Percentiles rank a stretch among this genome's conserved stretches.
phyloP scores from a whole-genome alignment of 2,113 vertebrate genomes.

The Spermophilus dauricus region DNA sequence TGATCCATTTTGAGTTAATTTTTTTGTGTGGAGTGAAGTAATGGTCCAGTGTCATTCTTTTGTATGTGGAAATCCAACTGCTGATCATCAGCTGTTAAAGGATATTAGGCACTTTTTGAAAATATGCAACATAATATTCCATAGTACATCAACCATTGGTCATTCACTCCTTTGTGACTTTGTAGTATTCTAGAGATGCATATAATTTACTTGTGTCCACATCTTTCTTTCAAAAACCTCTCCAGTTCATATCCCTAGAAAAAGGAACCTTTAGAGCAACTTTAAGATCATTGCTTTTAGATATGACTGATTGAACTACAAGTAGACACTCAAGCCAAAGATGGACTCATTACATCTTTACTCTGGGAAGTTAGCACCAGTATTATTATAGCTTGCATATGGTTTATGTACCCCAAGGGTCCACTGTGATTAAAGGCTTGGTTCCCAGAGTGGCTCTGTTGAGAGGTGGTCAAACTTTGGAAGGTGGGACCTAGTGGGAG shows the following conservation, averaged over 20 bases:
- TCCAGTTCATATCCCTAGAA: background rate
- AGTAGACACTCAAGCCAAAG: background rate
- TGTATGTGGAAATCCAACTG: background rate
- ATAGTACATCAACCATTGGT: background rate
- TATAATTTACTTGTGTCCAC: background rate
- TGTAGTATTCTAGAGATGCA: background rate
- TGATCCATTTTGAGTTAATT: slow-evolving; percentile 13
- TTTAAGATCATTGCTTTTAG: background rate
- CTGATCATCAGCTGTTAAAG: background rate
- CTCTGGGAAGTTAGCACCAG: background rate
- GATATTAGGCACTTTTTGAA: background rate
- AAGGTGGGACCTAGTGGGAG: background rate
- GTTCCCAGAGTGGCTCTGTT: background rate
- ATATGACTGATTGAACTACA: background rate
- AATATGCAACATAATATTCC: background rate
- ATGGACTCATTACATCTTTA: background rate
- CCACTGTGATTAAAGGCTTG: background rate
- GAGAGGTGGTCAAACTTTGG: background rate
- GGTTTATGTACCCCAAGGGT: background rate
- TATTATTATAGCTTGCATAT: background rate
- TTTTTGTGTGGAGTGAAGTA: background rate
- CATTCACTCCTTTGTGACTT: background rate
- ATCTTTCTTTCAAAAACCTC: background rate
- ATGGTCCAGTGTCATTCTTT: background rate
- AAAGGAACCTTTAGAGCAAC: background rate